Conservation (phyloP, 2,888 invertebrate genomes). For the Acleris laterana region DNA sequence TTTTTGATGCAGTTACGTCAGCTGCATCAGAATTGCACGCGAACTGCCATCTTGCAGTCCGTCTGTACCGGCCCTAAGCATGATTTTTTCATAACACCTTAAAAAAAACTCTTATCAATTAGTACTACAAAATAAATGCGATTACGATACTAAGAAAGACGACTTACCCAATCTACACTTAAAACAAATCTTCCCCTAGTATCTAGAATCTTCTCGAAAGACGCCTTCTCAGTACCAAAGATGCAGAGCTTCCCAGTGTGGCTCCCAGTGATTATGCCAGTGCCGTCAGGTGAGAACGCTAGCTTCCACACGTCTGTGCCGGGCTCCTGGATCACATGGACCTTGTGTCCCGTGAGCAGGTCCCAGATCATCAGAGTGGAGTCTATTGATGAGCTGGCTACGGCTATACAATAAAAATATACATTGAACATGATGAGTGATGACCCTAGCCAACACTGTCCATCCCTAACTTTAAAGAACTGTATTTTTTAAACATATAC, state of each 20-base stretch:
- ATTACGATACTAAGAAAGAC: too few species aligned
- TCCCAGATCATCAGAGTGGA: slow-evolving; percentile 97
- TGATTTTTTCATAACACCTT: too few species aligned
- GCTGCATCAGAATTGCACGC: too few species aligned
- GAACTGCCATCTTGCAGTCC: too few species aligned
- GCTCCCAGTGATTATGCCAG: slow-evolving; percentile 94
- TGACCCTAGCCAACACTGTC: too few species aligned
- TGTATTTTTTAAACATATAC: too few species aligned
- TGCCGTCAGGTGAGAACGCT: slow-evolving; percentile 95
- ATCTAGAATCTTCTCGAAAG: slow-evolving; percentile 92
- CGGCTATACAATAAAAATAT: slow-evolving; percentile 72
- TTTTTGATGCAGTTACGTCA: too few species aligned
- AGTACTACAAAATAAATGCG: not conserved
- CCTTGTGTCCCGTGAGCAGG: slow-evolving; percentile 90
- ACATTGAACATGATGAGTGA: too few species aligned
- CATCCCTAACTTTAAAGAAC: too few species aligned
- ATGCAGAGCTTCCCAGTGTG: slow-evolving; percentile 96
- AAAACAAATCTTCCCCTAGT: slow-evolving; percentile 96
- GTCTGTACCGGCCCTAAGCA: too few species aligned
- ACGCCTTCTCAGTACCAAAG: slow-evolving; percentile 93
- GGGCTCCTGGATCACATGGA: slow-evolving; percentile 92
- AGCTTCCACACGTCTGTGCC: slow-evolving; percentile 97
- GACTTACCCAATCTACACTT: slow-evolving; percentile 95
- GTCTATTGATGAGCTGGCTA: slow-evolving; percentile 96
- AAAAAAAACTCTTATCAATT: too few species aligned